A percentile compares a stretch with the other conserved stretches of the same genome.
Evolutionary conservation across 2,113 vertebrate genomes (phyloP).

Genomic region (Percina caprodes): DNA sequence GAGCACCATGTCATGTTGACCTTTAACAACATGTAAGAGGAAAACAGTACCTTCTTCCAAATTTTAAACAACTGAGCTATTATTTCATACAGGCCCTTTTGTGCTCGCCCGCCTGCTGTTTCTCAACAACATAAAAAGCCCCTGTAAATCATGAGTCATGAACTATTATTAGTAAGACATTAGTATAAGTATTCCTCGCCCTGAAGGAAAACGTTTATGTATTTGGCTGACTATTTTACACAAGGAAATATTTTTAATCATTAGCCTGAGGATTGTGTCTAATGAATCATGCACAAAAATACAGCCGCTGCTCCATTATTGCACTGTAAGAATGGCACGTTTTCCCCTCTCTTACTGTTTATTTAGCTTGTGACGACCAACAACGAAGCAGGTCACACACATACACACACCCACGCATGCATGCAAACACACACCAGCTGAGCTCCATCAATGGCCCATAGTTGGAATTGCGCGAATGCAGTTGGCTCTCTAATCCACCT

Average conservation of each 20-base stretch:
- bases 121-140: conserved; percentile 18
- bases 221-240: conserved; percentile 35
- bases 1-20: too few relatives aligned
- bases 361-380: conserved; percentile 30
- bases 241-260: conserved; percentile 30
- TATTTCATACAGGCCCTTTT: background rate
- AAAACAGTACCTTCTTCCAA: background rate
- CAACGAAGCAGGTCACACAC: background rate
- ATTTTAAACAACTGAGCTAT: background rate
- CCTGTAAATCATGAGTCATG: conserved; percentile 31
- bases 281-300: conserved; percentile 34
- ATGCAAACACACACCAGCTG: conserved; percentile 6
- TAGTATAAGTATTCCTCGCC: background rate
- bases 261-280: conserved; percentile 28
- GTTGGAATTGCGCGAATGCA: conserved; percentile 23
- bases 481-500: conserved; percentile 48
- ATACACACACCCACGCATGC: conserved; percentile 10
- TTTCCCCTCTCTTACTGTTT: conserved; percentile 10
- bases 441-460: conserved; percentile 8
- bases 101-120: background rate
- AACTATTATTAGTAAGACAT: conserved; percentile 39
- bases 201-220: conserved; percentile 9
- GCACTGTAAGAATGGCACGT: background rate
- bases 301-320: background rate
- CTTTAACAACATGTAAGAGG: conserved; percentile 9